Evolutionary conservation across 2,888 invertebrate genomes (phyloP).

Genomic region (Drosophila setosimentum): DNA sequence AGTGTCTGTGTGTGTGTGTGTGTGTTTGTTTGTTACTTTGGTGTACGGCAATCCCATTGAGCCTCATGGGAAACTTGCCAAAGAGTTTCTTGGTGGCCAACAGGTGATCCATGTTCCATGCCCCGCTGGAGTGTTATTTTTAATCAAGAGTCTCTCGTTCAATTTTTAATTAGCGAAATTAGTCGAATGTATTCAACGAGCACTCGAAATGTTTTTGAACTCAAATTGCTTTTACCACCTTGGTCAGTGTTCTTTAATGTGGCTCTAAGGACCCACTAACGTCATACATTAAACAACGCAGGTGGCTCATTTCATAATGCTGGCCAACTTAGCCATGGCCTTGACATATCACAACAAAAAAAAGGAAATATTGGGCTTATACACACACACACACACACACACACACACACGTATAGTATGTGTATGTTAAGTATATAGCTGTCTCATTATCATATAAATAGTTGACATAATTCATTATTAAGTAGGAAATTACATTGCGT

Average conservation of each 20-base stretch:
- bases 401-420: neutral
- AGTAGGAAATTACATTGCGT: conserved; percentile 72
- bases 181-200: conserved; percentile 35
- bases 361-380: conserved; percentile 16
- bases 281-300: conserved; percentile 17
- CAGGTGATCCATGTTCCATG: conserved; percentile 71
- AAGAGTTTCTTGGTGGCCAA: conserved; percentile 67
- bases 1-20: conserved; percentile 18
- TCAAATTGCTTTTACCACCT: conserved; percentile 6
- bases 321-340: conserved; percentile 30
- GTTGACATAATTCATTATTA: conserved; percentile 52
- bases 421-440: conserved; percentile 1
- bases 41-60: conserved; percentile 53
- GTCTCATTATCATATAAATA: conserved; percentile 67
- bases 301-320: conserved; percentile 23
- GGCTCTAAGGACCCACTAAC: conserved; percentile 44
- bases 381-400: conserved; percentile 1
- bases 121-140: conserved; percentile 54
- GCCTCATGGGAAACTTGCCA: conserved; percentile 74
- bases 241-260: conserved; percentile 48
- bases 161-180: conserved; percentile 80
- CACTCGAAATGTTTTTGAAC: conserved; percentile 29
- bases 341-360: conserved; percentile 43
- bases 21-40: neutral
- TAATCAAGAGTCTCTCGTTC: conserved; percentile 73